Percentiles rank a stretch among this genome's conserved stretches.
phyloP scores from a whole-genome alignment of 2,888 invertebrate species.

The Drepanosiphum platanoidis region DNA sequence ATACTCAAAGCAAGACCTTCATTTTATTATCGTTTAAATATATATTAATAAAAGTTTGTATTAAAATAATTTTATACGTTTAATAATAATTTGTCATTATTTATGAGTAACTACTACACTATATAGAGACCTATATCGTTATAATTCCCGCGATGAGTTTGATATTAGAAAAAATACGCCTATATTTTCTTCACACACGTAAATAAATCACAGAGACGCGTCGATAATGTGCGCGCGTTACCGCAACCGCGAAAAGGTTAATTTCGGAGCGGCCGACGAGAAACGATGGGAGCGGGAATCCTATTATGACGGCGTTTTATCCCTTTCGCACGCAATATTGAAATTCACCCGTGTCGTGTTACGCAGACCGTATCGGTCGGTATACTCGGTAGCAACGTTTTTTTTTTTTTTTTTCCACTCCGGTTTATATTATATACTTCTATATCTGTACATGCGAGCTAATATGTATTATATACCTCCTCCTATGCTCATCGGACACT shows the following conservation, averaged over 20 bases:
- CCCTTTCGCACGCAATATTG: conserved; percentile 37
- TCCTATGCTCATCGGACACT: conserved; percentile 14
- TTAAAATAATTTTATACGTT: too few relatives aligned
- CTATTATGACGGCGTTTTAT: not conserved
- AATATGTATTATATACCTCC: not conserved
- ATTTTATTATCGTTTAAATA: too few relatives aligned
- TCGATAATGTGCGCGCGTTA: not conserved
- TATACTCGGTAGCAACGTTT: not conserved
- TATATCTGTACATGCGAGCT: not conserved
- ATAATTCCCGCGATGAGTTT: too few relatives aligned
- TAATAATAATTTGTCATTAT: too few relatives aligned
- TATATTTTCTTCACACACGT: too few relatives aligned
- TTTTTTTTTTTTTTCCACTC: conserved; percentile 5
- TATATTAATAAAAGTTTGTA: too few relatives aligned
- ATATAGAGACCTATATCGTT: too few relatives aligned
- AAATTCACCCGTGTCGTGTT: conserved; percentile 41
- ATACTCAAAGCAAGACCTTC: too few relatives aligned
- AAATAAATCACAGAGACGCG: too few relatives aligned
- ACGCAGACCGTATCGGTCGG: not conserved
- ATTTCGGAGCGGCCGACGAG: not conserved
- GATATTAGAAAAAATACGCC: too few relatives aligned
- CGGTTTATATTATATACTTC: not conserved
- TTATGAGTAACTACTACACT: too few relatives aligned
- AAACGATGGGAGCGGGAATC: not conserved
- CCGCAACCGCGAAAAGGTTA: not conserved